A percentile compares a stretch with the other conserved stretches of the same genome.
Conservation (phyloP, 2,888 invertebrate species). For the Cheiracanthium punctorium region DNA sequence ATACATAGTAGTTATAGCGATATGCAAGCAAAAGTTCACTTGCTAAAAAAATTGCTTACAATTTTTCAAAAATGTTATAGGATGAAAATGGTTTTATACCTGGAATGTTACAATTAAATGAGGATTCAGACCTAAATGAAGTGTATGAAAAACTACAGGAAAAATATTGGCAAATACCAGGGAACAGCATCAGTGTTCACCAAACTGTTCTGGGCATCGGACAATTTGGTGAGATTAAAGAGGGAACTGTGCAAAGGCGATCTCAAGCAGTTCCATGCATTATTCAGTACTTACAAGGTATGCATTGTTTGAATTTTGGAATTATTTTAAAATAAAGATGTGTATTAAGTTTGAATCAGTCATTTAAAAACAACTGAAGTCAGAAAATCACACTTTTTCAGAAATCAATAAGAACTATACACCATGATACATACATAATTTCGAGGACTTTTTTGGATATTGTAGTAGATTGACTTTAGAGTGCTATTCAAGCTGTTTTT, state of each 20-base stretch:
- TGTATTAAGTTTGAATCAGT: background rate
- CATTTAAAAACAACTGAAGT: too few relatives aligned
- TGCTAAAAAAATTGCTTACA: too few relatives aligned
- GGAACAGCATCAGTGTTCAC: slow-evolving; percentile 84
- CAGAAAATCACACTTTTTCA: too few relatives aligned
- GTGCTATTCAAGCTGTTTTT: too few relatives aligned
- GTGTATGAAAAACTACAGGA: slow-evolving; percentile 86
- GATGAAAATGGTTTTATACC: slow-evolving; percentile 80
- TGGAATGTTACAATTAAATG: slow-evolving; percentile 71
- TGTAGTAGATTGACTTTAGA: too few relatives aligned
- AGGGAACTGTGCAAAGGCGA: slow-evolving; percentile 82
- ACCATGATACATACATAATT: too few relatives aligned
- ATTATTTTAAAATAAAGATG: too few relatives aligned
- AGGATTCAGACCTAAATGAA: slow-evolving; percentile 77
- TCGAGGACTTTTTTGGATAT: too few relatives aligned
- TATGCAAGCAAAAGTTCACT: too few relatives aligned
- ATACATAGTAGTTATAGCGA: too few relatives aligned
- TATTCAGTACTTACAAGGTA: slow-evolving; percentile 81
- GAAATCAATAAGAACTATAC: too few relatives aligned
- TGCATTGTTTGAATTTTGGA: background rate
- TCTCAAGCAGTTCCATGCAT: slow-evolving; percentile 79
- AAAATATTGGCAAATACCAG: slow-evolving; percentile 85
- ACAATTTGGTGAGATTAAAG: slow-evolving; percentile 86
- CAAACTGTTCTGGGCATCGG: slow-evolving; percentile 84
- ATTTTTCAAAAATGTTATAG: too few relatives aligned